These are phyloP conservation scores for Sympetrum striolatum DNA, from an alignment of 2,888 invertebrate genomes.

Conservation along the genomic window DNA sequence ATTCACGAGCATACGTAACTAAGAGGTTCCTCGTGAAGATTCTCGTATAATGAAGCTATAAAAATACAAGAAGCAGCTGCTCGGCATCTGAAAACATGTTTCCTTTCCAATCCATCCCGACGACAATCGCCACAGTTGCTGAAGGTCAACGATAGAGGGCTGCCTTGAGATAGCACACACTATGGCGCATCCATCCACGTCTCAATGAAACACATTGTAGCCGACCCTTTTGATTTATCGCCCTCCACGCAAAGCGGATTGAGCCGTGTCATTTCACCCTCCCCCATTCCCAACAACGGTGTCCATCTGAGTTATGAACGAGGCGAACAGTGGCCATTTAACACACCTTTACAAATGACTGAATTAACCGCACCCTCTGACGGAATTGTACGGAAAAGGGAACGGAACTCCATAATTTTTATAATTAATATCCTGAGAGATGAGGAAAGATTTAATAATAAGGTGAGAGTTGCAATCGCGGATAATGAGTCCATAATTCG, in stretches of 20 bases:
- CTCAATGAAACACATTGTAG: neutral
- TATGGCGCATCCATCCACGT: neutral
- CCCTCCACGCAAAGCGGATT: constrained; percentile 1
- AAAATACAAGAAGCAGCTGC: no score
- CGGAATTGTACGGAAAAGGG: neutral
- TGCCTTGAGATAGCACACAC: neutral
- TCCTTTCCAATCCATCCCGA: neutral
- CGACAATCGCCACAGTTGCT: neutral
- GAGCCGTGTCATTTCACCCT: constrained; percentile 3
- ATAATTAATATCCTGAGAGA: neutral
- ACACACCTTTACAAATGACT: constrained; percentile 1
- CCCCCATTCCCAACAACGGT: neutral
- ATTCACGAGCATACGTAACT: no score
- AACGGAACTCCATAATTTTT: neutral
- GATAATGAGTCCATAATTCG: no score
- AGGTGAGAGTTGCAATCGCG: no score
- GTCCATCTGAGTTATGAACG: constrained; percentile 2
- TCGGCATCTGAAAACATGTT: no score
- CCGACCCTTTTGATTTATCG: neutral
- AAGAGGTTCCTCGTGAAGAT: no score
- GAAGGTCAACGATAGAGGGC: neutral
- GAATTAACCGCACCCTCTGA: neutral
- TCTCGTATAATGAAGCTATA: no score
- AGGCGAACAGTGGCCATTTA: neutral
- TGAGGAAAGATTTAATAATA: no score